Evolutionary conservation across 2,797 vertebrate species (phyloP).

Genomic region (Scyliorhinus canicula): DNA sequence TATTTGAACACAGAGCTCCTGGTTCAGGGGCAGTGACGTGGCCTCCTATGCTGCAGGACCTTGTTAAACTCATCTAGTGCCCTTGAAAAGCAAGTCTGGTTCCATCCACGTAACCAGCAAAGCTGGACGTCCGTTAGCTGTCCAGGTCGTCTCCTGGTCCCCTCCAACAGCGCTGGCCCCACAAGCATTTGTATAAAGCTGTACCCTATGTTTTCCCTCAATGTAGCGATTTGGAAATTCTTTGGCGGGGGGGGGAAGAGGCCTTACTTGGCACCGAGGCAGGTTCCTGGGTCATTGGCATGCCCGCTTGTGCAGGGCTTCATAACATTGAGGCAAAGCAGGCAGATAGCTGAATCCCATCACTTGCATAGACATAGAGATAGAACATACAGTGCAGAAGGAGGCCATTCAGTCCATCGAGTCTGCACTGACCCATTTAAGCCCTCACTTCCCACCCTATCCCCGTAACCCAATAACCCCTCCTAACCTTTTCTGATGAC

Average conservation of each 20-base stretch:
- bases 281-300: background rate
- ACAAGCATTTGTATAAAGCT: background rate
- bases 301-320: background rate
- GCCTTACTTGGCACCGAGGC: background rate
- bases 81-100: background rate
- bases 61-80: background rate
- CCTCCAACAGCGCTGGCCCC: background rate
- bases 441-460: too few species aligned
- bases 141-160: background rate
- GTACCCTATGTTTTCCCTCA: background rate
- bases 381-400: too few species aligned
- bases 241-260: too few species aligned
- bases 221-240: background rate
- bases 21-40: too few species aligned
- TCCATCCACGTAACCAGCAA: background rate
- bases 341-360: background rate
- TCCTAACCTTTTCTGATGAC: too few species aligned
- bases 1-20: too few species aligned
- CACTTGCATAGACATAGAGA: background rate
- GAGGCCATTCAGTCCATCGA: too few species aligned
- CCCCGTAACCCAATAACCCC: too few species aligned
- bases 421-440: too few species aligned
- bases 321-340: background rate
- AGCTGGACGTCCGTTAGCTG: background rate
- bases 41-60: too few species aligned